Evolutionary conservation across 2,797 vertebrate species (phyloP), one percentile per base, ranked within the genome.

Genomic region (Mycteria americana): DNA sequence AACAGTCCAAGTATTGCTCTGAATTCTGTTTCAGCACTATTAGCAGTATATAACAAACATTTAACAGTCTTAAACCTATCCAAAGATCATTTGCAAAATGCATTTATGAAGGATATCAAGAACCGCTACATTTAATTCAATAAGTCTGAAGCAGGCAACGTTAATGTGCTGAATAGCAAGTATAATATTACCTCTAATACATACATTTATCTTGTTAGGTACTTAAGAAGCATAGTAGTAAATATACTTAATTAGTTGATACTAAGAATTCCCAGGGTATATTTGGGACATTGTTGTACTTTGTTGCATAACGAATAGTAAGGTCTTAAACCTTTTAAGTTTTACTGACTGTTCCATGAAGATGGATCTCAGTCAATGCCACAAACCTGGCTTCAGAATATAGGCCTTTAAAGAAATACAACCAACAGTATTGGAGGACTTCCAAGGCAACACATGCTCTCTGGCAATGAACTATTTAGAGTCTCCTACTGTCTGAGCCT

Each of bases 331-430:
- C 67, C 65, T 80, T 86, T 79, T 53, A 76, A 63, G 64, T 77
- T 72, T 85, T 60, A 60, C 54, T 75, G 53, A 88, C 24, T n/a
- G 64, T 33, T 88, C 43, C 50, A 72, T 7, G 53, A 93, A 78
- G 88, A 83, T 6, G 11, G 9, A 46, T 62, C 69, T 83, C 31
- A 16, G 48, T 46, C 74, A 79, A 70, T 59, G 46, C 48, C 39
- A 91, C 75, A 95, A 85, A 70, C 39, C 54, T 59, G 75, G 77
- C 73, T 81, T 62, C 69, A 86, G 83, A 96, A 88, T 74, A 90
- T 30, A 81, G 25, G 25, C 13, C 73, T 92, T 92, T 57, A 85
- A 84, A 92, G 88, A 92, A 93, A 65, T 62, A 93, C 90, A 93
- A 30, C 21, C 37, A 70, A 33, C 11, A 88, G 57, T 17, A 18